Percentiles rank a stretch among this genome's conserved stretches.
These are phyloP conservation scores for Schlechtendalia chinensis DNA, from an alignment of 1,140 invertebrate species.

Conservation along the genomic window DNA sequence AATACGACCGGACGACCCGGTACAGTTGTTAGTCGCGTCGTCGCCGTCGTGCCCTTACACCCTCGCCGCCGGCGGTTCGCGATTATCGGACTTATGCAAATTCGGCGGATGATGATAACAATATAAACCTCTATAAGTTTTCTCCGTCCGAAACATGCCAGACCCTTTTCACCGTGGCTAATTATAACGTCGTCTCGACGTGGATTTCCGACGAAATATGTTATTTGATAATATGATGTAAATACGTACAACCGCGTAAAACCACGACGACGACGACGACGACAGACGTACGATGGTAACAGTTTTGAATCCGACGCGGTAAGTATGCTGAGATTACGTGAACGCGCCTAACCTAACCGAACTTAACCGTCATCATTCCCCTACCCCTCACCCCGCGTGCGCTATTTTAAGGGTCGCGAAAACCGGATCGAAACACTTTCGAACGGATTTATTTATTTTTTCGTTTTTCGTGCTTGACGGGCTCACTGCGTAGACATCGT, in stretches of 20 bases:
- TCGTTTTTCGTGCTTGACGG: too few species aligned
- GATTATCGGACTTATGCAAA: slow-evolving; percentile 42
- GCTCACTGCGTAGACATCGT: too few species aligned
- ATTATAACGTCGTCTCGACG: background rate
- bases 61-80: too few species aligned
- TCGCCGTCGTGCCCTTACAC: background rate
- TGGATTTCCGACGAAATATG: background rate
- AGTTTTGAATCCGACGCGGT: background rate
- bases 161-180: slow-evolving; percentile 30
- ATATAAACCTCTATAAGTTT: background rate
- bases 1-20: background rate
- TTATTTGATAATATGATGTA: background rate
- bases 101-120: slow-evolving; percentile 1
- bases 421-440: too few species aligned
- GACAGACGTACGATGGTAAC: background rate
- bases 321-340: too few species aligned
- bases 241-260: background rate
- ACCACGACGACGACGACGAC: background rate
- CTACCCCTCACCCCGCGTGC: too few species aligned
- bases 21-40: background rate
- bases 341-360: too few species aligned
- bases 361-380: too few species aligned
- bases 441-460: too few species aligned
- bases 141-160: slow-evolving; percentile 22
- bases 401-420: too few species aligned